Evolutionary conservation across 2,113 vertebrate genomes (phyloP).

Genomic region (Oncorhynchus nerka): DNA sequence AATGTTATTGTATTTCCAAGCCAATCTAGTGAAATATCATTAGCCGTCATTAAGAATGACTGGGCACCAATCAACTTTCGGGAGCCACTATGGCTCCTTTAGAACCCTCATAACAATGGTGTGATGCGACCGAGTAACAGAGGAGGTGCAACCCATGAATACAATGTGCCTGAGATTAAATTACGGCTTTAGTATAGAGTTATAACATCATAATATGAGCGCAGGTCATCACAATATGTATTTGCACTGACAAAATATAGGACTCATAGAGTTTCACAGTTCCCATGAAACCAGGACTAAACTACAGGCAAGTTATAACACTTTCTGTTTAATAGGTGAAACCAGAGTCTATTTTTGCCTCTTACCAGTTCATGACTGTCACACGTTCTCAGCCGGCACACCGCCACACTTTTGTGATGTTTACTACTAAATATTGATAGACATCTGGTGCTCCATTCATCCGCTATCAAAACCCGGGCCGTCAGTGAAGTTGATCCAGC

Average conservation of each 20-base stretch:
- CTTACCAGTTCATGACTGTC: constrained; percentile 33
- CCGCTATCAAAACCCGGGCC: constrained; percentile 61
- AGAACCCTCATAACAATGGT: too few relatives aligned
- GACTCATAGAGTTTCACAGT: background rate
- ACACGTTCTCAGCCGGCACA: constrained; percentile 65
- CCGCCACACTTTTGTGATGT: constrained; percentile 67
- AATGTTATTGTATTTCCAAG: too few relatives aligned
- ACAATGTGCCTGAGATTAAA: too few relatives aligned
- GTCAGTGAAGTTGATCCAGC: constrained; percentile 61
- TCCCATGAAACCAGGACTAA: background rate
- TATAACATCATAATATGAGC: too few relatives aligned
- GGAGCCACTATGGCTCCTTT: too few relatives aligned
- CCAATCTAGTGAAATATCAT: too few relatives aligned
- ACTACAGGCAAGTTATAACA: background rate
- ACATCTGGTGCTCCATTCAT: constrained; percentile 76
- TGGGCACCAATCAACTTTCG: too few relatives aligned
- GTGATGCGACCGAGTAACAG: too few relatives aligned
- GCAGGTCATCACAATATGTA: too few relatives aligned
- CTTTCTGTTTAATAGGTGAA: background rate
- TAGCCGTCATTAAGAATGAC: too few relatives aligned
- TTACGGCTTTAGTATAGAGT: too few relatives aligned
- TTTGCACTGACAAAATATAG: background rate
- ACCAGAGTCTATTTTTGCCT: background rate
- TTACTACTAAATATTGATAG: constrained; percentile 81
- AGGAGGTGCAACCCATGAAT: too few relatives aligned